Conservation (phyloP, 2,888 invertebrate genomes). For the Nematopogon swammerdamellus region DNA sequence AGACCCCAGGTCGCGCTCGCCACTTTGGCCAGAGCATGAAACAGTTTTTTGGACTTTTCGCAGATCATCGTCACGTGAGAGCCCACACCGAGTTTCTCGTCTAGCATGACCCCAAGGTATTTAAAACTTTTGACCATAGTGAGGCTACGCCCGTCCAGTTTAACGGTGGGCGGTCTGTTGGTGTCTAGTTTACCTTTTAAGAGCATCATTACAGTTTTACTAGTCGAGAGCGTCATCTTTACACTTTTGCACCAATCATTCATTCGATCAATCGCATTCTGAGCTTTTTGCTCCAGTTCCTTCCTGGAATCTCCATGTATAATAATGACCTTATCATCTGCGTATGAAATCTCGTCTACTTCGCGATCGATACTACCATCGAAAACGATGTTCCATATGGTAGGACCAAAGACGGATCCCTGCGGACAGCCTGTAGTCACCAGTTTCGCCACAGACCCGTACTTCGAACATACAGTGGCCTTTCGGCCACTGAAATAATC, state of each 20-base stretch:
- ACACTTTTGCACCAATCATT: slow-evolving; percentile 8
- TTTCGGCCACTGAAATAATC: slow-evolving; percentile 5
- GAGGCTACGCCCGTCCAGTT: neutral
- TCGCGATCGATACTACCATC: neutral
- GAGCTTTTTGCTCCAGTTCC: slow-evolving; percentile 1
- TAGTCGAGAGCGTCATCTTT: slow-evolving; percentile 13
- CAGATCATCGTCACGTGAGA: slow-evolving; percentile 7
- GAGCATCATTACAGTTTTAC: slow-evolving; percentile 10
- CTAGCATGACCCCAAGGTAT: slow-evolving; percentile 12
- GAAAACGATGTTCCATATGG: neutral
- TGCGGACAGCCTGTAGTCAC: slow-evolving; percentile 1
- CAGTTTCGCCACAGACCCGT: neutral
- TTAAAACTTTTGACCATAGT: neutral
- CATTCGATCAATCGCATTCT: neutral
- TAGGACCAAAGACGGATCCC: neutral
- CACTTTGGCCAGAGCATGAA: neutral
- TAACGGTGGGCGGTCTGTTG: neutral
- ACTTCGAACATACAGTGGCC: neutral
- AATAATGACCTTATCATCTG: neutral
- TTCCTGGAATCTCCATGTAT: neutral
- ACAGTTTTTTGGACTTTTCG: neutral
- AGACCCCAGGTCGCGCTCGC: neutral
- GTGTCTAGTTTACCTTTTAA: slow-evolving; percentile 6
- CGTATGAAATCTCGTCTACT: neutral
- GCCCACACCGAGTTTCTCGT: slow-evolving; percentile 7